Conservation (phyloP, 2,888 invertebrate genomes). For the Nycteola revayana region DNA sequence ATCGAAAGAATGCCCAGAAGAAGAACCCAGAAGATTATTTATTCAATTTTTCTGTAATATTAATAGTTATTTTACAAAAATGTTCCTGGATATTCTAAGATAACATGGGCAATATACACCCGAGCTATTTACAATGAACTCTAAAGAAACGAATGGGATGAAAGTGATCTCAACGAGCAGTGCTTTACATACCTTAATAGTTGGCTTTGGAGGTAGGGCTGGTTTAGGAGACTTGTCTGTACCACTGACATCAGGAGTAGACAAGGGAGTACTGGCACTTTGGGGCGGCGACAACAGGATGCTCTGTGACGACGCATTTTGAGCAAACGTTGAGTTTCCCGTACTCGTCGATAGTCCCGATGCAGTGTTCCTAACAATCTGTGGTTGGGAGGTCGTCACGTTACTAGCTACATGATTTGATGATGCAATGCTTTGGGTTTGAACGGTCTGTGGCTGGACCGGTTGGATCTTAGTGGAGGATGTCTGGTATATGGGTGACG, state of each 20-base stretch:
- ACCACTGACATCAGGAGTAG: constrained; percentile 75
- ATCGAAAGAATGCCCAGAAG: no score
- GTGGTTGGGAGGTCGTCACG: constrained; percentile 72
- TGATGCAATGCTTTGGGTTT: constrained; percentile 66
- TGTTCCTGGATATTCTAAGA: no score
- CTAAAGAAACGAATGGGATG: no score
- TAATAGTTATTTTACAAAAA: no score
- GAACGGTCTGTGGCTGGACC: constrained; percentile 88
- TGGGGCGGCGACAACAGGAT: constrained; percentile 83
- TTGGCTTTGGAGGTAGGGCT: constrained; percentile 92
- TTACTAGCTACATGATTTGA: constrained; percentile 74
- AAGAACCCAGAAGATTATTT: no score
- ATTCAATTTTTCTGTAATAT: no score
- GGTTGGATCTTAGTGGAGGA: constrained; percentile 91
- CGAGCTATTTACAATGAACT: no score
- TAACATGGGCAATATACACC: no score
- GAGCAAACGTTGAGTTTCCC: constrained; percentile 62
- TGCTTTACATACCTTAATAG: constrained; percentile 74
- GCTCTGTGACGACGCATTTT: constrained; percentile 68
- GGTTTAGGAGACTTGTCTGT: constrained; percentile 85
- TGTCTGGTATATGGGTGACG: constrained; percentile 90
- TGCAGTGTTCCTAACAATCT: constrained; percentile 77
- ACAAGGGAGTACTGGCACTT: constrained; percentile 82
- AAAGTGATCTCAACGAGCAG: no score
- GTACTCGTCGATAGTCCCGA: constrained; percentile 75